Conservation (phyloP, 2,797 vertebrate species). For the Enteromius unitaeniatus region DNA sequence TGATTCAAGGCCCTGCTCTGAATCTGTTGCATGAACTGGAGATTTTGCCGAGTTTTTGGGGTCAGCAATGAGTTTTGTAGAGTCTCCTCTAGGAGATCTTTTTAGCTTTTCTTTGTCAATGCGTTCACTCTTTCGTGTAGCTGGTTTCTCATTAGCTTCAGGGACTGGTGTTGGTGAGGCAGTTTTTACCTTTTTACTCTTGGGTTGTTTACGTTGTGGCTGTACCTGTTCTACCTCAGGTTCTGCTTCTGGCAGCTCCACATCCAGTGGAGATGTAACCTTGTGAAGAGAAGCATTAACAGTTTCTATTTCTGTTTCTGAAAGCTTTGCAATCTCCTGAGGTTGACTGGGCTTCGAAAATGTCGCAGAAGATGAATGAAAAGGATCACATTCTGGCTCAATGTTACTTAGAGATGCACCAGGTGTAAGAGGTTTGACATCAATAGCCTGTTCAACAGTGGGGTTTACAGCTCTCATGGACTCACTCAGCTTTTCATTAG, state of each 20-base stretch:
- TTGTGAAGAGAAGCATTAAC: constrained; percentile 71
- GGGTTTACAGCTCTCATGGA: constrained; percentile 68
- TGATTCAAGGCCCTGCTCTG: constrained; percentile 84
- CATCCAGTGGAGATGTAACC: constrained; percentile 75
- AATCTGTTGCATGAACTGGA: constrained; percentile 83
- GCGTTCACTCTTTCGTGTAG: constrained; percentile 93
- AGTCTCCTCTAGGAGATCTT: constrained; percentile 88
- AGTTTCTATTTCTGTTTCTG: constrained; percentile 68
- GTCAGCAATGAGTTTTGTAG: constrained; percentile 80
- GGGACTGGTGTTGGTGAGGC: constrained; percentile 72
- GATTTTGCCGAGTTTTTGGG: constrained; percentile 87
- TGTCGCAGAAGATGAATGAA: constrained; percentile 67
- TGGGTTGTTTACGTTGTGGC: constrained; percentile 87
- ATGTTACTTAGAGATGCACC: constrained; percentile 74
- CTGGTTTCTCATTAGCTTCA: constrained; percentile 82
- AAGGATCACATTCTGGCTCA: constrained; percentile 74
- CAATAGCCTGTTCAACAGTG: constrained; percentile 72
- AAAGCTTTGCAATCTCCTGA: constrained; percentile 71
- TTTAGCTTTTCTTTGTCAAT: constrained; percentile 96
- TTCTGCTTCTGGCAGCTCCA: constrained; percentile 78
- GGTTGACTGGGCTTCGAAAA: constrained; percentile 76
- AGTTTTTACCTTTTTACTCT: constrained; percentile 90
- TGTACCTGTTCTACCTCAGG: constrained; percentile 79
- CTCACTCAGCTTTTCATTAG: constrained; percentile 72
- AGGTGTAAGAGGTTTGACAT: constrained; percentile 86